Conservation (phyloP, 1,140 invertebrate genomes). For the Papilio dardanus region DNA sequence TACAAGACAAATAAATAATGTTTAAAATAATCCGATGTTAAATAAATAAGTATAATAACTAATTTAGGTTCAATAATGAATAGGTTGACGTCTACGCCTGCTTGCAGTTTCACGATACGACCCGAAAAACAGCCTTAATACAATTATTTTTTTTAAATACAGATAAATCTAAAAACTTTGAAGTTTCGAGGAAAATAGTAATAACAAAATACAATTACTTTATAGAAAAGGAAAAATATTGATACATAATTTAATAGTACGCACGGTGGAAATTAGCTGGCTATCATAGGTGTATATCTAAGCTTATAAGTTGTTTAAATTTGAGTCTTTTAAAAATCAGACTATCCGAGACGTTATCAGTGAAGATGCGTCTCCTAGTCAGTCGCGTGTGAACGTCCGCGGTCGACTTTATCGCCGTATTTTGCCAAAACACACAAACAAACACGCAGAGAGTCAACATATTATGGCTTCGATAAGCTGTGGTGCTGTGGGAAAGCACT, state of each 20-base stretch:
- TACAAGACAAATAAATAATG: not conserved
- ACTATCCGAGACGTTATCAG: conserved; percentile 32
- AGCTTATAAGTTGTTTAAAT: not conserved
- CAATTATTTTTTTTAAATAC: not conserved
- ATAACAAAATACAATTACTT: not conserved
- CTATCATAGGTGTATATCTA: not conserved
- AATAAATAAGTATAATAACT: not conserved
- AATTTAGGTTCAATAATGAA: not conserved
- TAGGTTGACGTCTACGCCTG: not conserved
- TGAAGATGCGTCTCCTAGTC: conserved; percentile 34
- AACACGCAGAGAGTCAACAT: conserved; percentile 38
- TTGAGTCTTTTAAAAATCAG: not conserved
- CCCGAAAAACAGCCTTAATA: not conserved
- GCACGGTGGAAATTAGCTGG: not conserved
- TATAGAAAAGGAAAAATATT: not conserved
- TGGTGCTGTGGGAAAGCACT: conserved; percentile 34
- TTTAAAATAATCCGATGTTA: not conserved
- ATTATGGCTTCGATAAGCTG: conserved; percentile 40
- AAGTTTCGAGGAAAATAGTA: not conserved
- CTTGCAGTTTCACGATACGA: not conserved
- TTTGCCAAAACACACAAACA: conserved; percentile 43
- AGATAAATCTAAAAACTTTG: not conserved
- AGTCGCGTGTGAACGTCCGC: conserved; percentile 37
- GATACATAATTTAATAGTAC: not conserved
- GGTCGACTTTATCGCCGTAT: conserved; percentile 41